A percentile compares a stretch with the other conserved stretches of the same genome.
These are phyloP conservation scores for Phrynocephalus vlangalii DNA, from an alignment of 2,797 vertebrate species.

Conservation along the genomic window DNA sequence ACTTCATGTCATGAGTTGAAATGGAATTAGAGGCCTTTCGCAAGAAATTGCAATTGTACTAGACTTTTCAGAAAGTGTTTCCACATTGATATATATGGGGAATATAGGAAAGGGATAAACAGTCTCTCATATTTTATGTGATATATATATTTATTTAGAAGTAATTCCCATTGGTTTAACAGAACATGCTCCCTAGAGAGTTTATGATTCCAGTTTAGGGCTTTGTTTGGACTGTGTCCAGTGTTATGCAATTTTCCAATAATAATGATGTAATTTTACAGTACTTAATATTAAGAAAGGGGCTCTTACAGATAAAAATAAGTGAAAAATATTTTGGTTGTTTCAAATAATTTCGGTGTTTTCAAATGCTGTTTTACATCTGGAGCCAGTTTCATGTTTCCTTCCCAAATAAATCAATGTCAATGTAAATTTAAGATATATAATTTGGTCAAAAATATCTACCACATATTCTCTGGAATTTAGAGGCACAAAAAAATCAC, in stretches of 20 bases:
- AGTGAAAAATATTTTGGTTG: background rate
- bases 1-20: background rate
- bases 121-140: background rate
- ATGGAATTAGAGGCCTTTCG: background rate
- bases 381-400: background rate
- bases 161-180: background rate
- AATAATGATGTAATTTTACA: slow-evolving; percentile 3
- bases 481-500: background rate
- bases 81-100: background rate
- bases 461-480: background rate
- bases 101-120: background rate
- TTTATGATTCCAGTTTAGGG: background rate
- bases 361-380: background rate
- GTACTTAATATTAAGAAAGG: background rate
- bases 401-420: background rate
- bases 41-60: background rate
- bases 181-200: background rate
- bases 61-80: background rate
- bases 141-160: background rate
- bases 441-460: background rate
- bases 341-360: background rate
- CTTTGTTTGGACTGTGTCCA: background rate
- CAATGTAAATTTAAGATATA: background rate
- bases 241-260: background rate
- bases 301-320: background rate